Percentiles rank a stretch among this genome's conserved stretches.
These are phyloP conservation scores for Rhysida immarginata DNA, from an alignment of 1,140 invertebrate genomes.

Conservation along the genomic window DNA sequence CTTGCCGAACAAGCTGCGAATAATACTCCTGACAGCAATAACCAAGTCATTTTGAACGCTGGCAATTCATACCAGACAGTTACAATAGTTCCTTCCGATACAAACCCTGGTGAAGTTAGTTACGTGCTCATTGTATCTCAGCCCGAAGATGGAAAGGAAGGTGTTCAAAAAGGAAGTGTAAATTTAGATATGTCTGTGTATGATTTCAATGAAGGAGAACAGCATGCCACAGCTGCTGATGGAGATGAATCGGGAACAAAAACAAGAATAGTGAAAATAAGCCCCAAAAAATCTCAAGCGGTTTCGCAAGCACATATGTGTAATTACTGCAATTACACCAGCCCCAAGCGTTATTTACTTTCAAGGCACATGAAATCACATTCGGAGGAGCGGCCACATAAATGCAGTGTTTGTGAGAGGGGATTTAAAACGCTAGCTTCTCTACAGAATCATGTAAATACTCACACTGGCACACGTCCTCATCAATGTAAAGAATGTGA, in stretches of 20 bases:
- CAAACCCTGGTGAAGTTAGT: slow-evolving; percentile 61
- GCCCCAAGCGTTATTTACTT: slow-evolving; percentile 68
- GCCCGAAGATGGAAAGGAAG: slow-evolving; percentile 35
- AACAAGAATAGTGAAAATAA: slow-evolving; percentile 35
- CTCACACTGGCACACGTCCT: slow-evolving; percentile 88
- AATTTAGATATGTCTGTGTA: slow-evolving; percentile 36
- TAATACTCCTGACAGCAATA: slow-evolving; percentile 15
- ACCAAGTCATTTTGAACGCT: slow-evolving; percentile 35
- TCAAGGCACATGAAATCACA: slow-evolving; percentile 90
- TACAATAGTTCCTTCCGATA: slow-evolving; percentile 67
- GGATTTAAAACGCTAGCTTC: slow-evolving; percentile 90
- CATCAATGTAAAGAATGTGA: slow-evolving; percentile 88
- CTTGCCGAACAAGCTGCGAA: slow-evolving; percentile 22
- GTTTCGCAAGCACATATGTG: slow-evolving; percentile 61
- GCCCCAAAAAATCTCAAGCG: slow-evolving; percentile 51
- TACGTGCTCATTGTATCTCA: slow-evolving; percentile 79
- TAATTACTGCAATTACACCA: slow-evolving; percentile 79
- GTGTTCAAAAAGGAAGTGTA: slow-evolving; percentile 28
- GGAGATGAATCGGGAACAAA: slow-evolving; percentile 6
- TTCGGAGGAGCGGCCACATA: slow-evolving; percentile 84
- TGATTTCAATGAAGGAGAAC: slow-evolving; percentile 42
- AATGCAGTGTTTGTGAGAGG: slow-evolving; percentile 83
- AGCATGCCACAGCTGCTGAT: slow-evolving; percentile 29
- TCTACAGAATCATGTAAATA: slow-evolving; percentile 89
- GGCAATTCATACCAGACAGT: slow-evolving; percentile 53